These are phyloP conservation scores for Busseola fusca DNA, from an alignment of 2,888 invertebrate genomes.

Conservation along the genomic window DNA sequence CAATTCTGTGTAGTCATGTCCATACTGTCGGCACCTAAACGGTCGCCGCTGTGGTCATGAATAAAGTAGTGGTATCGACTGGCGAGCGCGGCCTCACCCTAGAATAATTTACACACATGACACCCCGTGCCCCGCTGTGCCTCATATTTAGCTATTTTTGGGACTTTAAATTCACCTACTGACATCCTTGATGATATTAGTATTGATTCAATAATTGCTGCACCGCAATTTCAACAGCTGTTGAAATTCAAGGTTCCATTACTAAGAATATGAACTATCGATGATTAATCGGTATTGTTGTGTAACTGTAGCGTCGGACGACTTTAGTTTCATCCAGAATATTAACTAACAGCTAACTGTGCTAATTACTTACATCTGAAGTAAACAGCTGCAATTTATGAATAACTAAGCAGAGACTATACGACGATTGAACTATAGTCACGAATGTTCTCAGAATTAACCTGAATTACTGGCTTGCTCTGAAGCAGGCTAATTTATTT, in stretches of 20 bases:
- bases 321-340: not conserved
- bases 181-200: slow-evolving; percentile 59
- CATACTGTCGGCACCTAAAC: slow-evolving; percentile 75
- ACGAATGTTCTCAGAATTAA: slow-evolving; percentile 35
- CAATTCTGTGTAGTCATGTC: slow-evolving; percentile 67
- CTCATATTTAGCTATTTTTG: slow-evolving; percentile 76
- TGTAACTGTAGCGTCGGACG: not conserved
- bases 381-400: slow-evolving; percentile 31
- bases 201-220: slow-evolving; percentile 61
- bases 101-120: slow-evolving; percentile 85
- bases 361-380: slow-evolving; percentile 17
- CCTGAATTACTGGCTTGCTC: slow-evolving; percentile 31
- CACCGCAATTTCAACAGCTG: slow-evolving; percentile 55
- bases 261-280: slow-evolving; percentile 36
- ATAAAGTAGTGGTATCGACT: slow-evolving; percentile 87
- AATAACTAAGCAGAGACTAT: slow-evolving; percentile 32
- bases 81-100: slow-evolving; percentile 74
- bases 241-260: slow-evolving; percentile 45
- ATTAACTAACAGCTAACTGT: slow-evolving; percentile 10
- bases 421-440: slow-evolving; percentile 40
- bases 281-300: slow-evolving; percentile 13
- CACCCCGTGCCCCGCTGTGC: slow-evolving; percentile 62
- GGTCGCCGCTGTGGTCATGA: slow-evolving; percentile 81
- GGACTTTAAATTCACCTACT: slow-evolving; percentile 65
- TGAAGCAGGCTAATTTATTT: slow-evolving; percentile 37